Evolutionary conservation across 2,113 vertebrate species (phyloP).

Genomic region (Myrmecophaga tridactyla): DNA sequence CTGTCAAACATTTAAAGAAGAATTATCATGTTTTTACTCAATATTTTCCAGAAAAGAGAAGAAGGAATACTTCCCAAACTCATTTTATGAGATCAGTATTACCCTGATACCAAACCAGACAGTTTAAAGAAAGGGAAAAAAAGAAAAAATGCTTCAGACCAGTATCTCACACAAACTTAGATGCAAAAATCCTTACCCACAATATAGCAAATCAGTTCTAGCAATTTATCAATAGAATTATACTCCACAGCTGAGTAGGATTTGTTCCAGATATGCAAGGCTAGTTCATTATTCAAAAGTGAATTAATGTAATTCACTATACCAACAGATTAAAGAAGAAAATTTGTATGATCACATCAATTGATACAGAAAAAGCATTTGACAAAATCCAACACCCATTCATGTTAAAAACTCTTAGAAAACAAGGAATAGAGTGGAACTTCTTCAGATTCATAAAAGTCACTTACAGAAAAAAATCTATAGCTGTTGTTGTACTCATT

Average conservation of each 20-base stretch:
- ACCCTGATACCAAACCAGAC: not conserved
- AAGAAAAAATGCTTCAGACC: not conserved
- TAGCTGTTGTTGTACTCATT: not conserved
- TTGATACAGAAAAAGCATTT: not conserved
- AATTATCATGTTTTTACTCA: too few relatives aligned
- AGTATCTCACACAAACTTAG: not conserved
- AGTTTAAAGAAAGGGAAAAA: not conserved
- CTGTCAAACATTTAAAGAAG: not conserved
- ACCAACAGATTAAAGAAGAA: not conserved
- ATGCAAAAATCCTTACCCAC: not conserved
- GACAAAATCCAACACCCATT: not conserved
- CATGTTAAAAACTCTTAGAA: not conserved
- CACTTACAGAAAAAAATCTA: not conserved
- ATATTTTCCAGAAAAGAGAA: not conserved
- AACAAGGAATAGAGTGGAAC: not conserved
- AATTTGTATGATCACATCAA: not conserved
- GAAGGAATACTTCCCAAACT: not conserved
- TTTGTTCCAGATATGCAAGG: not conserved
- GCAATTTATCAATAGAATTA: not conserved
- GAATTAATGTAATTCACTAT: too few relatives aligned
- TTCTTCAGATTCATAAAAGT: not conserved
- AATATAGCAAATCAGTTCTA: not conserved
- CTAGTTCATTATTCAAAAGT: not conserved
- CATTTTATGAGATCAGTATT: not conserved
- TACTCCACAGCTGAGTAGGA: not conserved